Conservation (phyloP, 64 coral and sea anemone species). For the Pocillopora damicornis region DNA sequence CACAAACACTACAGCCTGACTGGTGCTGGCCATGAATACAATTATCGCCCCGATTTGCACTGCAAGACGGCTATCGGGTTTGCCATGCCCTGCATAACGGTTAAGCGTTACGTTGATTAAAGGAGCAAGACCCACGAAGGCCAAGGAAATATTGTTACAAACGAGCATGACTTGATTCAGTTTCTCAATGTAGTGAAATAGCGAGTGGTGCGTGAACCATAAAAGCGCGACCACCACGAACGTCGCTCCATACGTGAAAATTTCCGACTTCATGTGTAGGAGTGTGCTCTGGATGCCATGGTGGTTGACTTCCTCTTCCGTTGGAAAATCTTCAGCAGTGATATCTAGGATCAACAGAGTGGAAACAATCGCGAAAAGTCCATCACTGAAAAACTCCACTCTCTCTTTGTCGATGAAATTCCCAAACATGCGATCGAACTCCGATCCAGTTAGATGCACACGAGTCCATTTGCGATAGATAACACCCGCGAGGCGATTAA, state of each 20-base stretch:
- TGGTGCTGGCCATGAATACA: constrained; percentile 67
- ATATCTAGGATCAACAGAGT: constrained; percentile 92
- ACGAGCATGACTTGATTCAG: constrained; percentile 93
- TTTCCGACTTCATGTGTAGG: constrained; percentile 67
- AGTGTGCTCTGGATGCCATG: constrained; percentile 64
- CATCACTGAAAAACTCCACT: constrained; percentile 96
- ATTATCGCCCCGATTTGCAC: constrained; percentile 72
- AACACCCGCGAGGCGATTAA: constrained; percentile 76
- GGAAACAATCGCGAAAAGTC: constrained; percentile 90
- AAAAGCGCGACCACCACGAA: constrained; percentile 80
- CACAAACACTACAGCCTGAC: constrained; percentile 71
- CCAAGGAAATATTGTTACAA: constrained; percentile 84
- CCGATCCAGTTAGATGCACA: constrained; percentile 39
- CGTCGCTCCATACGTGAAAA: constrained; percentile 86
- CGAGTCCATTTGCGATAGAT: constrained; percentile 61
- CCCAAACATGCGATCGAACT: constrained; percentile 92
- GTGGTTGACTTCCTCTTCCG: constrained; percentile 35
- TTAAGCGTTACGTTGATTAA: constrained; percentile 76
- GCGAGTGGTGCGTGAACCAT: constrained; percentile 95
- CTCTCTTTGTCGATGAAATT: constrained; percentile 90
- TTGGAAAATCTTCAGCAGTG: constrained; percentile 81
- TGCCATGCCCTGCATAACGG: constrained; percentile 58
- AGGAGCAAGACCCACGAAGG: constrained; percentile 82
- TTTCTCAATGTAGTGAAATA: constrained; percentile 88
- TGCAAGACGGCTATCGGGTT: constrained; percentile 53